A percentile compares a stretch with the other conserved stretches of the same genome.
phyloP scores from a whole-genome alignment of 2,888 invertebrate genomes.

The Carpatolechia fugitivella region DNA sequence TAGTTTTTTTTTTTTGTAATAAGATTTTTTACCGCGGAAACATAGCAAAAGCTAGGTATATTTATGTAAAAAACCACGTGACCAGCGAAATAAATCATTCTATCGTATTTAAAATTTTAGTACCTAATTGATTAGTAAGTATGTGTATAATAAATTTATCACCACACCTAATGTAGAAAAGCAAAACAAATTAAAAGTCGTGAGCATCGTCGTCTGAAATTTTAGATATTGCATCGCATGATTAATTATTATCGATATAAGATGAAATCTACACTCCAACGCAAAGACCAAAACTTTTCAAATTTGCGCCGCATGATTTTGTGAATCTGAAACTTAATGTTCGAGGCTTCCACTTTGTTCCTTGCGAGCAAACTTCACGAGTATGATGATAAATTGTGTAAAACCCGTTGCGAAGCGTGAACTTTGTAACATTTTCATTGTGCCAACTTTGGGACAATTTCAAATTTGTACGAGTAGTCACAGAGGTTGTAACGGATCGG shows the following conservation, averaged over 20 bases:
- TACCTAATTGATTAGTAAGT: no score
- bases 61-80: no score
- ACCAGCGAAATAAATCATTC: no score
- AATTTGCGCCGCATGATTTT: not conserved
- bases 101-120: no score
- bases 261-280: not conserved
- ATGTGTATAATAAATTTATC: no score
- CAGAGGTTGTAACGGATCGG: not conserved
- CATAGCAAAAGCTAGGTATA: no score
- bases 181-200: no score
- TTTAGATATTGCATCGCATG: no score
- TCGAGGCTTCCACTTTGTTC: not conserved
- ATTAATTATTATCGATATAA: not conserved
- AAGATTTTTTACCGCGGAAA: no score
- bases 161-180: no score
- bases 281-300: not conserved
- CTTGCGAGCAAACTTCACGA: slow-evolving; percentile 1
- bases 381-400: slow-evolving; percentile 15
- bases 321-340: not conserved
- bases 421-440: slow-evolving; percentile 11
- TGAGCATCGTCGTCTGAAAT: no score
- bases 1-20: no score
- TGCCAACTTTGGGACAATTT: slow-evolving; percentile 17
- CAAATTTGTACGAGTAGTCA: slow-evolving; percentile 13
- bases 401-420: slow-evolving; percentile 3